These are phyloP conservation scores for Pristionchus exspectatus DNA, from an alignment of 2,888 invertebrate species.

Conservation along the genomic window DNA sequence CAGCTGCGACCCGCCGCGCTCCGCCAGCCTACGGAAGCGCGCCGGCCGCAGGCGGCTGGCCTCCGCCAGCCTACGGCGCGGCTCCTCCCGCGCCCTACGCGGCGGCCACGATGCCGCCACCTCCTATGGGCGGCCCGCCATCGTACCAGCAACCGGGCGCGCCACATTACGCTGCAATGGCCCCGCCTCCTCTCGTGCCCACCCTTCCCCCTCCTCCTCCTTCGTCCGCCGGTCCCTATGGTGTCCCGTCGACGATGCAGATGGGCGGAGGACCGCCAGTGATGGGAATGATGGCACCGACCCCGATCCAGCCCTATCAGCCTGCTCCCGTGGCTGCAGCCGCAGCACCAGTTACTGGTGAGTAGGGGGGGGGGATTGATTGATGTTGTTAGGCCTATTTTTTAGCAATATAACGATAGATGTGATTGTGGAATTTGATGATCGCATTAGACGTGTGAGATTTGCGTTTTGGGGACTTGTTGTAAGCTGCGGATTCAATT, in stretches of 20 bases:
- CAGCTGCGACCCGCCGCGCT: background rate
- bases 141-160: background rate
- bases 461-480: background rate
- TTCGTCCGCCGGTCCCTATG: background rate
- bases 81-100: background rate
- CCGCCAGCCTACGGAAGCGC: slow-evolving; percentile 1
- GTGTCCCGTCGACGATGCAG: background rate
- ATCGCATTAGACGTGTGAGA: no score
- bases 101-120: background rate
- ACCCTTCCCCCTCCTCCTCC: background rate
- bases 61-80: slow-evolving; percentile 38
- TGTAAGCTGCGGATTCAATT: background rate
- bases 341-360: background rate
- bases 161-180: background rate
- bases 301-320: background rate
- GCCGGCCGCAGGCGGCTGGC: background rate
- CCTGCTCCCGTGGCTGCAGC: background rate
- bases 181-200: slow-evolving; percentile 1
- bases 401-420: no score
- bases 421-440: no score
- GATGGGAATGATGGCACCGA: background rate
- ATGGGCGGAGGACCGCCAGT: background rate
- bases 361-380: no score
- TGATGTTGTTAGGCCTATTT: no score
- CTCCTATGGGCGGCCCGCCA: slow-evolving; percentile 16